These are phyloP conservation scores for Pholis gunnellus DNA, from an alignment of 2,113 vertebrate genomes.

Conservation along the genomic window DNA sequence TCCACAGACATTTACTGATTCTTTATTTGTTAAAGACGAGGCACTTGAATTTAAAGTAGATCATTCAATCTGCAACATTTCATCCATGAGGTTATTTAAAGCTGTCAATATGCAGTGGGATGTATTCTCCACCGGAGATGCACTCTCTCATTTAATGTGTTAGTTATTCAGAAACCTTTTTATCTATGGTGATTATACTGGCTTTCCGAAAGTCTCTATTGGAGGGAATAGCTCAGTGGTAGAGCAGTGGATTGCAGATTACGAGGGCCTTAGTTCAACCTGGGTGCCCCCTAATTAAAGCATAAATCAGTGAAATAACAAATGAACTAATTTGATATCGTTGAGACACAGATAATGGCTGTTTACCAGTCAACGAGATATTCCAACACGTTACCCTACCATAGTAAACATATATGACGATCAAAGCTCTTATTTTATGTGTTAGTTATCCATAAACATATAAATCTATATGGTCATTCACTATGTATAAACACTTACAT, in stretches of 20 bases:
- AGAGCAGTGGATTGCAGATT: slow-evolving; percentile 87
- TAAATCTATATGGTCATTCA: too few relatives aligned
- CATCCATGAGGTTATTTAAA: not conserved
- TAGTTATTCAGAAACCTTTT: too few relatives aligned
- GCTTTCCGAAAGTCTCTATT: not conserved
- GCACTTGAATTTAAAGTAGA: not conserved
- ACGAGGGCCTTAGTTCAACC: slow-evolving; percentile 86
- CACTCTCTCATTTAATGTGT: not conserved
- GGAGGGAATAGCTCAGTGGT: slow-evolving; percentile 77
- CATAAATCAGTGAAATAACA: not conserved
- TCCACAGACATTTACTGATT: too few relatives aligned
- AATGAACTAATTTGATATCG: not conserved
- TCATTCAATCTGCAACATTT: not conserved
- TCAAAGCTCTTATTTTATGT: not conserved
- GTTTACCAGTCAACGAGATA: not conserved
- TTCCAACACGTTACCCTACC: not conserved
- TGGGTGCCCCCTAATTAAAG: slow-evolving; percentile 55
- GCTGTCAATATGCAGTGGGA: not conserved
- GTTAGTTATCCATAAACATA: not conserved
- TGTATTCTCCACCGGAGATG: not conserved
- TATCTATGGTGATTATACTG: not conserved
- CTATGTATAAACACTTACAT: too few relatives aligned
- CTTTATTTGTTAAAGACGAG: too few relatives aligned
- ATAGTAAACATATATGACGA: not conserved
- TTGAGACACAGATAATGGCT: not conserved